Base-by-base conservation (phyloP, 2,113 vertebrate genomes). In the Nanorana parkeri region DNA sequence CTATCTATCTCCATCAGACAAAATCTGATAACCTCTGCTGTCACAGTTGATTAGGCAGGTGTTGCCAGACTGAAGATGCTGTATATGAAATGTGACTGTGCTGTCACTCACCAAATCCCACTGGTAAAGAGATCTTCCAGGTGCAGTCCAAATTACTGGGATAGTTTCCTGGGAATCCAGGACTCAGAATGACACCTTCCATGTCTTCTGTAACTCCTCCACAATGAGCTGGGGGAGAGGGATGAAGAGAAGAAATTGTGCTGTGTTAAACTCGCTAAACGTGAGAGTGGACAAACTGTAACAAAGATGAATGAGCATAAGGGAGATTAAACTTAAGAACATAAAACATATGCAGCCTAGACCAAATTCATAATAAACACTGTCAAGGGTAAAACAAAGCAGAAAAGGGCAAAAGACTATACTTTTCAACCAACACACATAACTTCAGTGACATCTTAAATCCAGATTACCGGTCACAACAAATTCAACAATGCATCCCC, bases 111-210 rank as follows among this genome's bases (percentile, higher is more conserved):
- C 98, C 98, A 21, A 96, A 98, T 63, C 98, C 97, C 87, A 99
- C 96, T 0, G 97, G 95, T 87, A 99, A 93, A 69, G 93, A 90
- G 68, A 99, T 95, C 90, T 94, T 97, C 98, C 98, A 99, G 0
- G 96, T 96, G 89, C 98, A 99, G 90, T 99, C 98, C 85, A 96
- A 92, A 92, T 99, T 99, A 92, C 98, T 99, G 52, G 98, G 98
- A 75, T 99, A 99, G 90, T 99, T 99, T 67, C 98, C 98, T 56
- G 97, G 98, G 91, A 99, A 99, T 69, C 98, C 98, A 0, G 98
- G 98, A 85, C 97, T 99, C 86, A 99, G 94, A 85, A 99, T 97
- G 81, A 99, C 97, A 63, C 97, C 97, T 82, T 98, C 97, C 95
- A 96, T 94, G 85, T 98, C 97, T 36, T 97, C 95, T 17, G 92